Evolutionary conservation across 2,888 invertebrate genomes (phyloP).

Genomic region (Stomorhina lunata): DNA sequence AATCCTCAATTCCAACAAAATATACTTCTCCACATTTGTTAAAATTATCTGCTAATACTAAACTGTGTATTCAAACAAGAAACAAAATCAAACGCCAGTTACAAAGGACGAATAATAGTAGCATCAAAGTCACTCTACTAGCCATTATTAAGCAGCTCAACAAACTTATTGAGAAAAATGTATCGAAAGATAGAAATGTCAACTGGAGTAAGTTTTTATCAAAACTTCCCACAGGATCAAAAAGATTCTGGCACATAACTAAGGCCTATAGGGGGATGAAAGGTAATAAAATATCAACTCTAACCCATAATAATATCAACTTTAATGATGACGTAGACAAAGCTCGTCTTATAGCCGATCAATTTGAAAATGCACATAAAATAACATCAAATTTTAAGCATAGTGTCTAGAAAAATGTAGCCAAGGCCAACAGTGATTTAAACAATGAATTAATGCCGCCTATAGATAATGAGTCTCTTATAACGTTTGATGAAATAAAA

Average conservation of each 20-base stretch:
- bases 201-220: not conserved
- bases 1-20: too few species aligned
- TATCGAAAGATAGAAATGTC: not conserved
- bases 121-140: not conserved
- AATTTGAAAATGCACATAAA: not conserved
- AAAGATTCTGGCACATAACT: not conserved
- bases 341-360: not conserved
- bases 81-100: not conserved
- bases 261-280: not conserved
- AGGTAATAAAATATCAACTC: not conserved
- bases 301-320: too few species aligned
- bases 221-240: not conserved
- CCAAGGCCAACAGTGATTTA: too few species aligned
- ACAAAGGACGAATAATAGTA: not conserved
- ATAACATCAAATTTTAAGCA: not conserved
- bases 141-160: conserved; percentile 4
- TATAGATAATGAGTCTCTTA: too few species aligned
- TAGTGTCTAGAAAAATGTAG: too few species aligned
- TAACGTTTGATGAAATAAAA: not conserved
- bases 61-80: not conserved
- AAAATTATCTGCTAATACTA: too few species aligned
- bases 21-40: too few species aligned
- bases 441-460: too few species aligned
- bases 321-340: not conserved
- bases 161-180: not conserved